phyloP scores from a whole-genome alignment of 2,797 vertebrate genomes.

The Sciurus vulgaris region DNA sequence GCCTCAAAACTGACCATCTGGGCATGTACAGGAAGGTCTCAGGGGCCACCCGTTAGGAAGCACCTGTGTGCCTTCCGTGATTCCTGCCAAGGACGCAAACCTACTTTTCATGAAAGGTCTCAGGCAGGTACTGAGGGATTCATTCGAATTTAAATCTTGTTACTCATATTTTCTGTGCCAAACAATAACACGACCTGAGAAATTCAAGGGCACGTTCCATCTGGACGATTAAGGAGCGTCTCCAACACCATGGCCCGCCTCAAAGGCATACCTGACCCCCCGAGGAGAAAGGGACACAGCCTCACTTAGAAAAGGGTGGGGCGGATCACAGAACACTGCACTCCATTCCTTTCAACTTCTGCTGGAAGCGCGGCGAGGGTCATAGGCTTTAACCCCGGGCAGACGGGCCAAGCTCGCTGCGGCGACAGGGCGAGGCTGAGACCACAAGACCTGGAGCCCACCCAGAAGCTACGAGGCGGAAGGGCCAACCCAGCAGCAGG shows the following conservation, averaged over 20 bases:
- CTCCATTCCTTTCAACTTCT: background rate
- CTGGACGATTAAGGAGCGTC: background rate
- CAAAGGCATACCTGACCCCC: background rate
- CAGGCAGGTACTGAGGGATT: background rate
- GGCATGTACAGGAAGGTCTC: background rate
- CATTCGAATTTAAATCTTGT: background rate
- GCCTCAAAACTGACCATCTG: background rate
- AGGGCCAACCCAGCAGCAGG: background rate
- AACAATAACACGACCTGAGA: background rate
- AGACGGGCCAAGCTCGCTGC: background rate
- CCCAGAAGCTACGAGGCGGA: background rate
- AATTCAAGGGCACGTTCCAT: background rate
- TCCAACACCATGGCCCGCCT: background rate
- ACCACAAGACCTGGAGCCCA: fast-evolving
- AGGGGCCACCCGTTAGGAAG: background rate
- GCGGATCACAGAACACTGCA: background rate
- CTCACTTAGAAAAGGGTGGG: background rate
- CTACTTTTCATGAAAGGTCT: background rate
- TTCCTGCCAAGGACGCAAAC: background rate
- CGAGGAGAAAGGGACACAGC: background rate
- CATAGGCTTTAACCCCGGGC: fast-evolving
- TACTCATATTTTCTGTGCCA: background rate
- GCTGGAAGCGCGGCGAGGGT: background rate
- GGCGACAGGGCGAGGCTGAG: fast-evolving
- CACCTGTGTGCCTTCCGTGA: background rate